Evolutionary conservation across 53 echinoderm and acorn worm genomes (phyloP), one percentile per base, ranked within the genome.

Genomic region (Luidia sarsii): DNA sequence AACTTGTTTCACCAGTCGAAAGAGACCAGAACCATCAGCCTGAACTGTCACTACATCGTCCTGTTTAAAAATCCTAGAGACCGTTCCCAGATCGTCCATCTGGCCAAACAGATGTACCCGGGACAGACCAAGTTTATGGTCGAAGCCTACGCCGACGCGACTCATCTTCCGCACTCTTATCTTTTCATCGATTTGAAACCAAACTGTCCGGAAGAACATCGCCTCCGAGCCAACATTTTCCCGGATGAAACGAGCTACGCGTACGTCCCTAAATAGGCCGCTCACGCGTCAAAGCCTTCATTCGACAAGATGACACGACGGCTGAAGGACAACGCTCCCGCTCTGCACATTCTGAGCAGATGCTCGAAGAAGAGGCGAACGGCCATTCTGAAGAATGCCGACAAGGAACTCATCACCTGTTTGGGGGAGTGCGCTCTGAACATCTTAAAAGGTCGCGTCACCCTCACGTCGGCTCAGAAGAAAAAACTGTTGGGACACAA

Each of bases 51-150:
- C 41, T 41, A 41, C 19, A 65, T 65, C n/a, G 61, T 91, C 30
- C 28, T 91, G 35, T 91, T 84, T 54, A 87, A 87, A 35, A 91
- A 91, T 35, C 88, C 85, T 5, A 55, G 82, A 25, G 88, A 92
- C 60, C 25, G 66, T 62, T 83, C 92, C 9, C 92, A 92, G 55
- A 71, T 92, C 7, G 50, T 59, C 7, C 81, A 92, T 60, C 64
- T 92, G n/a, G 84, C 57, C 7, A 88, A 88, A 81, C 92, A 92
- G 50, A 75, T 88, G 73, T 88, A 84, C 50, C 92, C 88, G 0
- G 88, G 88, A 66, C 84, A 92, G 48, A 62, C 27, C 2, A 57
- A 68, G 35, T 69, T 54, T 57, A 36, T 91, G 33, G 87, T 87
- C 62, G 87, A 91, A 55, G 91, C 71, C 2, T 91, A 85, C 39